These are phyloP conservation scores for Lymantria monacha DNA, from an alignment of 2,888 invertebrate genomes.

Conservation along the genomic window DNA sequence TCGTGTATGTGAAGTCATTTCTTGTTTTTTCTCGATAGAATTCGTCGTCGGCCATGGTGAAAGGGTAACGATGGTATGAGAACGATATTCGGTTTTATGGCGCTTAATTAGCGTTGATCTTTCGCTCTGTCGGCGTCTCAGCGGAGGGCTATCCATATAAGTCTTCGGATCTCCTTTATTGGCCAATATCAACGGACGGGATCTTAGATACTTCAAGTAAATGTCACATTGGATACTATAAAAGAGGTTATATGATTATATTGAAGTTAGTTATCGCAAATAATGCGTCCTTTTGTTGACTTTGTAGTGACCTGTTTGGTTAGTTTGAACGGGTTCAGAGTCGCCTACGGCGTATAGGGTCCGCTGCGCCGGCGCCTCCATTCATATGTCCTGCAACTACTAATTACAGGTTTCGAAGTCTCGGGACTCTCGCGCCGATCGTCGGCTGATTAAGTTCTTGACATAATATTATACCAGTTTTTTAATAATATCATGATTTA, in stretches of 20 bases:
- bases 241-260: constrained; percentile 43
- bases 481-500: constrained; percentile 31
- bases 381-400: constrained; percentile 73
- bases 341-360: constrained; percentile 48
- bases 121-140: constrained; percentile 62
- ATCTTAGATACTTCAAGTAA: constrained; percentile 62
- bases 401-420: constrained; percentile 62
- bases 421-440: constrained; percentile 44
- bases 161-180: constrained; percentile 57
- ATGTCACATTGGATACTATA: constrained; percentile 53
- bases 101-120: constrained; percentile 74
- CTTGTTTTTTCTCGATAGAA: constrained; percentile 58
- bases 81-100: constrained; percentile 76
- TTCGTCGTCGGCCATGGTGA: constrained; percentile 61
- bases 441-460: constrained; percentile 67
- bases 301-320: constrained; percentile 18
- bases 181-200: constrained; percentile 55
- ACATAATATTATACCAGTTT: constrained; percentile 56
- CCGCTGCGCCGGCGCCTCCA: constrained; percentile 57
- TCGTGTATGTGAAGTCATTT: constrained; percentile 60
- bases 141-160: constrained; percentile 53
- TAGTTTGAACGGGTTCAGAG: constrained; percentile 33
- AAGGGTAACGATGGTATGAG: constrained; percentile 65
- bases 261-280: constrained; percentile 17
- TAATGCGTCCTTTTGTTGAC: constrained; percentile 27